phyloP scores from a whole-genome alignment of 2,888 invertebrate genomes.

The Dicycla oo region DNA sequence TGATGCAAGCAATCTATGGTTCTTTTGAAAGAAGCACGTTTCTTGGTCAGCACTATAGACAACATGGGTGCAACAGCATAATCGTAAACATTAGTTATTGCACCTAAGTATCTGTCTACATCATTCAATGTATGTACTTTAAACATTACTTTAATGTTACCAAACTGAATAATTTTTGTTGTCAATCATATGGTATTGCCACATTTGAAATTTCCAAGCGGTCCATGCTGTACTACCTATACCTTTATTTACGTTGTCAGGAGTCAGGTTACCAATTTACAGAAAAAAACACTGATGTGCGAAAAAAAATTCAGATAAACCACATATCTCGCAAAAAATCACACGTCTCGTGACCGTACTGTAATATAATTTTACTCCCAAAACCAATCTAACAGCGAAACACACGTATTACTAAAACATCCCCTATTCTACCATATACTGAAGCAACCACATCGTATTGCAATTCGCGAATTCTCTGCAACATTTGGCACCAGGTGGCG shows the following conservation, averaged over 20 bases:
- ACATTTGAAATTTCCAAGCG: not conserved
- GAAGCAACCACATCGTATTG: slow-evolving; percentile 52
- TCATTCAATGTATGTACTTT: not conserved
- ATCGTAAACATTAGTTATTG: not conserved
- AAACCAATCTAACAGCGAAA: slow-evolving; percentile 35
- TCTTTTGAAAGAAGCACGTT: slow-evolving; percentile 6
- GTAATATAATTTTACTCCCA: slow-evolving; percentile 11
- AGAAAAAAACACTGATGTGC: not conserved
- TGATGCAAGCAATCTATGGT: slow-evolving; percentile 18
- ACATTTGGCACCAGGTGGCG: slow-evolving; percentile 54
- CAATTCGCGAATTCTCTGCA: slow-evolving; percentile 48
- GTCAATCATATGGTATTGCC: not conserved
- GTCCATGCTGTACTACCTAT: not conserved
- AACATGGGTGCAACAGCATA: not conserved
- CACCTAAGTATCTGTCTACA: not conserved
- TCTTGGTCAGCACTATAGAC: not conserved
- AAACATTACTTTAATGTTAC: not conserved
- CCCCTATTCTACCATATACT: slow-evolving; percentile 28
- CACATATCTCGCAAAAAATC: not conserved
- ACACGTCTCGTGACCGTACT: slow-evolving; percentile 3
- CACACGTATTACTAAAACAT: slow-evolving; percentile 42
- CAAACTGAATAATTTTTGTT: not conserved
- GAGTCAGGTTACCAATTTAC: not conserved
- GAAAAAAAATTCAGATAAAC: not conserved
- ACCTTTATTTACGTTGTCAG: not conserved